Base-by-base conservation (phyloP, 2,113 vertebrate species). In the Malaclemys terrapin region DNA sequence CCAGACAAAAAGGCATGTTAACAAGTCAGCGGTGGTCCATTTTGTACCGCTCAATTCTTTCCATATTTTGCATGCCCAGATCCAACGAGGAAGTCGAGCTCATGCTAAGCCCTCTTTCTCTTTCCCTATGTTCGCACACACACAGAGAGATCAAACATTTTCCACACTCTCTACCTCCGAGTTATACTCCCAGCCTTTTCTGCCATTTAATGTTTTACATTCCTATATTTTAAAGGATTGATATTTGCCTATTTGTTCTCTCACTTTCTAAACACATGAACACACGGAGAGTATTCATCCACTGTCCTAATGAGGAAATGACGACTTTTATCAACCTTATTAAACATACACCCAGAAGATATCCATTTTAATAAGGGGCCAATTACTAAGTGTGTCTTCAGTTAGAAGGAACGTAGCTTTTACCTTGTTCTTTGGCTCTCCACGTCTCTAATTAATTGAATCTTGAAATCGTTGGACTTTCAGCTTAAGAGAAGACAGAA, bases 381-480 rank as follows among this genome's bases (percentile, higher is more conserved):
- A 98, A 98, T 98, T 98, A 98, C 98, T 97, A 98, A 98, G 98
- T 98, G 98, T 98, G 98, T 98, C 98, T 98, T 98, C 98, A 98
- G 98, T 98, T 98, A 98, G 98, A 98, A 97, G 97, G 97, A 98
- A 98, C 98, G 92, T 98, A 98, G 98, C 98, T 98, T 98, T 98
- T 98, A 98, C 98, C 98, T 98, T 98, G 98, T 98, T 98, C 98
- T 98, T 98, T 98, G 97, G 98, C 98, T 98, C 98, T 98, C 98
- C 97, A 97, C 96, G 98, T 98, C 98, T 98, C 98, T 99, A 99
- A 99, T 99, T 99, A 99, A 99, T 98, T 98, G 98, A 98, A 98
- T 98, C 98, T 98, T 97, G 98, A 98, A 98, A 98, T 98, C 96
- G 93, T 98, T 98, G 98, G 98, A 98, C 98, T 98, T 98, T 98